These are phyloP conservation scores for Sclerurus mexicanus DNA, from an alignment of 2,113 vertebrate genomes.

Conservation along the genomic window DNA sequence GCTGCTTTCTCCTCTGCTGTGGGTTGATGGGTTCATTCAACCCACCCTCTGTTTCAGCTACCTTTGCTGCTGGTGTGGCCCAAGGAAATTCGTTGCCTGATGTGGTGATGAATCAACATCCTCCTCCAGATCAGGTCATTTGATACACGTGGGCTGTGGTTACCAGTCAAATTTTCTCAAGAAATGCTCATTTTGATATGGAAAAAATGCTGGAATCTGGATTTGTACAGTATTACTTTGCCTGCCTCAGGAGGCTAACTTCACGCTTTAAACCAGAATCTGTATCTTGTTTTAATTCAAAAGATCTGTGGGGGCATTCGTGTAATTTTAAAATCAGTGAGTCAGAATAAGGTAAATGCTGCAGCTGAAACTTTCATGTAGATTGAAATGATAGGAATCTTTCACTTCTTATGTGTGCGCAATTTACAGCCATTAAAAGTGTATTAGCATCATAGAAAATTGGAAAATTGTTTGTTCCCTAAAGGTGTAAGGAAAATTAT, in stretches of 20 bases:
- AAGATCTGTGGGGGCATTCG: neutral
- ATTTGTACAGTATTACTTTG: neutral
- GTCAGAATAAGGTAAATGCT: slow-evolving; percentile 35
- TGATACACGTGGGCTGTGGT: neutral
- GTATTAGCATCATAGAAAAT: slow-evolving; percentile 39
- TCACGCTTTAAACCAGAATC: neutral
- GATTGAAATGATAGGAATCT: slow-evolving; percentile 45
- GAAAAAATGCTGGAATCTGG: neutral
- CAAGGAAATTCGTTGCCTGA: neutral
- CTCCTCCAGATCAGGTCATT: neutral
- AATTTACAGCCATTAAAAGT: slow-evolving; percentile 58
- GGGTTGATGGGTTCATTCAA: neutral
- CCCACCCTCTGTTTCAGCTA: neutral
- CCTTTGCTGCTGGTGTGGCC: neutral
- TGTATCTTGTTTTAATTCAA: slow-evolving; percentile 28
- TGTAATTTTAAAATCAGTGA: slow-evolving; percentile 52
- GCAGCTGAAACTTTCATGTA: slow-evolving; percentile 6
- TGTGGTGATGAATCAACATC: neutral
- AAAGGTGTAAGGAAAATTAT: slow-evolving; percentile 38
- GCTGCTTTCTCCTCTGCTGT: neutral
- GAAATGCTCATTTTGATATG: neutral
- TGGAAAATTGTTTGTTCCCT: slow-evolving; percentile 60
- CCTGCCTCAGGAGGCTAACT: neutral
- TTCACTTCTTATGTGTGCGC: slow-evolving; percentile 39
- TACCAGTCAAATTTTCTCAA: neutral